Evolutionary conservation across 2,888 invertebrate species (phyloP).

Genomic region (Trichopoda pennipes): DNA sequence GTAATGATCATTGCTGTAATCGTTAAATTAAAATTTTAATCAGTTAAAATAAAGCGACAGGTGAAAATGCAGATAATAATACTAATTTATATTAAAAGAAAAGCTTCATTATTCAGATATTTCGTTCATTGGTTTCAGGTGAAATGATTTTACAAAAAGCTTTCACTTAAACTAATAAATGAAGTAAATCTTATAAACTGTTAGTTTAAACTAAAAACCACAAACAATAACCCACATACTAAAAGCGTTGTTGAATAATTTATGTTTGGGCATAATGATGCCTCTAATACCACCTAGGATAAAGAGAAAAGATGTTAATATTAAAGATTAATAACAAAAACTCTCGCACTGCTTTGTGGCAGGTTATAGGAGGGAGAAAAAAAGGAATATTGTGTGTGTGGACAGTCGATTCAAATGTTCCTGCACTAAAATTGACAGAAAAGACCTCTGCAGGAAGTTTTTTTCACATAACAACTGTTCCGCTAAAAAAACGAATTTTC

Average conservation of each 20-base stretch:
- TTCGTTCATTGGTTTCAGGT: not conserved
- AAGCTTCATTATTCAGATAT: not conserved
- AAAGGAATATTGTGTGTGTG: too few relatives aligned
- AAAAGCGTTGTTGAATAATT: not conserved
- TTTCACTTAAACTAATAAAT: not conserved
- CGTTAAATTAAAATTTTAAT: conserved; percentile 36
- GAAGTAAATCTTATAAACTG: conserved; percentile 22
- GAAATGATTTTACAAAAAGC: not conserved
- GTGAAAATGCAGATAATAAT: conserved; percentile 10
- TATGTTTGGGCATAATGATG: not conserved
- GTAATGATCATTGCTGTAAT: conserved; percentile 25
- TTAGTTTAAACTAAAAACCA: not conserved
- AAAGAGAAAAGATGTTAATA: conserved; percentile 1
- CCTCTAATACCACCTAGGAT: not conserved
- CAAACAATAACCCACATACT: not conserved
- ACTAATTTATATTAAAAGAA: not conserved
- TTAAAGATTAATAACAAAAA: conserved; percentile 20
- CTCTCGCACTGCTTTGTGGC: too few relatives aligned
- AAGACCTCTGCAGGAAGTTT: too few relatives aligned
- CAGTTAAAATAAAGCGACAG: conserved; percentile 16
- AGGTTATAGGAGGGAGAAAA: too few relatives aligned
- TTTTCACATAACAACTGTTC: too few relatives aligned
- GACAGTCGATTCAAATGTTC: too few relatives aligned
- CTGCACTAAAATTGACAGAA: too few relatives aligned
- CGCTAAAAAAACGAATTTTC: too few relatives aligned